A percentile compares a stretch with the other conserved stretches of the same genome.
Evolutionary conservation across 2,888 invertebrate species (phyloP).

Genomic region (Pseudococcus longispinus): DNA sequence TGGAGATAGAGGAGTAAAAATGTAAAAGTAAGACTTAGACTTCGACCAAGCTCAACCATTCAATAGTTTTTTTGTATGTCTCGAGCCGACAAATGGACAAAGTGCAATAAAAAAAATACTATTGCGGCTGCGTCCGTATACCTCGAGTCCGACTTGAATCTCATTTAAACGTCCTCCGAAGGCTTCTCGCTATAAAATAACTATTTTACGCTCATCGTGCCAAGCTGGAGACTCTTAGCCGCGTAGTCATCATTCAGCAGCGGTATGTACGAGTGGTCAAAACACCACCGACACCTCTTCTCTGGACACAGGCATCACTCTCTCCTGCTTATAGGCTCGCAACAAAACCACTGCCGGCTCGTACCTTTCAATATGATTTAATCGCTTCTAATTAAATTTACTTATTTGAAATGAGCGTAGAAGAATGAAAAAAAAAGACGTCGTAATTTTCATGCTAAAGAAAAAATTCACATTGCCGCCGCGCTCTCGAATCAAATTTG

Average conservation of each 20-base stretch:
- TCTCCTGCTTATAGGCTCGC: not conserved
- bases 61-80: not conserved
- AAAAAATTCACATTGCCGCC: conserved; percentile 1
- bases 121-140: not conserved
- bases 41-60: not conserved
- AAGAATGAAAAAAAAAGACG: not conserved
- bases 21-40: conserved; percentile 11
- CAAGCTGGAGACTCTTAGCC: not conserved
- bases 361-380: not conserved
- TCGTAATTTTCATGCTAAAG: not conserved
- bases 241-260: not conserved
- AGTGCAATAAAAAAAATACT: conserved; percentile 38
- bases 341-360: not conserved
- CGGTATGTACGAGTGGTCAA: not conserved
- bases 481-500: not conserved
- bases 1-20: not conserved
- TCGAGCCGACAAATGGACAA: conserved; percentile 50
- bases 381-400: conserved; percentile 31
- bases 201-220: conserved; percentile 45
- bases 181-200: conserved; percentile 54
- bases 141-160: conserved; percentile 17
- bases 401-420: not conserved
- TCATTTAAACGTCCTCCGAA: conserved; percentile 52
- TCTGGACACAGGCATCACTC: not conserved
- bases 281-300: not conserved